Conservation (phyloP, 2,888 invertebrate species). For the Girardia tigrina region DNA sequence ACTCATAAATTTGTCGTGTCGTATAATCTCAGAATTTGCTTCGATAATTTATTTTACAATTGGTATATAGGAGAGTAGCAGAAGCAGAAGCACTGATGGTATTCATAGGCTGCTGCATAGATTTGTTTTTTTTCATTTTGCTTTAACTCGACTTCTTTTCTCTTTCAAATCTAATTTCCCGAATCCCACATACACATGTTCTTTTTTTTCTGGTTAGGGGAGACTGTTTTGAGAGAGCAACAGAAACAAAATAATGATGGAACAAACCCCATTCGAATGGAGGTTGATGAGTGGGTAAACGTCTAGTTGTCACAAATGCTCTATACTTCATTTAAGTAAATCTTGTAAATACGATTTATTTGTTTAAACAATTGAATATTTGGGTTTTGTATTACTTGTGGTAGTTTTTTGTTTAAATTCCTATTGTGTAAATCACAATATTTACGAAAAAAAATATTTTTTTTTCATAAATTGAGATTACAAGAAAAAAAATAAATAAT, state of each 20-base stretch:
- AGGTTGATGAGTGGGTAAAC: conserved; percentile 23
- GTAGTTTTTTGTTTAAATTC: conserved; percentile 12
- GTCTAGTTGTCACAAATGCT: conserved; percentile 9
- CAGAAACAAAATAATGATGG: background rate
- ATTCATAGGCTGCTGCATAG: conserved; percentile 14
- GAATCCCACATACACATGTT: conserved; percentile 23
- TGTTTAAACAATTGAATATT: conserved; percentile 19
- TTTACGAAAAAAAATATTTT: no score
- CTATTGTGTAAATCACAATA: no score
- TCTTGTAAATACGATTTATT: conserved; percentile 10
- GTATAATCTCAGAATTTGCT: conserved; percentile 6
- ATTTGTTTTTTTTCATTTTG: no score
- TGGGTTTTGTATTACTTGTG: background rate
- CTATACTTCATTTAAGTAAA: conserved; percentile 20
- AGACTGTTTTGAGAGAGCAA: conserved; percentile 9
- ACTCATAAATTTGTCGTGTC: conserved; percentile 23
- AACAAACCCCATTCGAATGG: background rate
- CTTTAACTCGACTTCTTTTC: background rate
- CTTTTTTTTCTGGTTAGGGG: no score
- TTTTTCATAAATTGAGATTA: no score
- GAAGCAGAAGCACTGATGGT: background rate
- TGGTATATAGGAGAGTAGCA: no score
- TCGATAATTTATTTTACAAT: conserved; percentile 1
- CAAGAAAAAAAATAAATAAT: no score
- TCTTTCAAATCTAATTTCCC: no score